Conservation (phyloP, 2,113 vertebrate species). For the Smithornis capensis region DNA sequence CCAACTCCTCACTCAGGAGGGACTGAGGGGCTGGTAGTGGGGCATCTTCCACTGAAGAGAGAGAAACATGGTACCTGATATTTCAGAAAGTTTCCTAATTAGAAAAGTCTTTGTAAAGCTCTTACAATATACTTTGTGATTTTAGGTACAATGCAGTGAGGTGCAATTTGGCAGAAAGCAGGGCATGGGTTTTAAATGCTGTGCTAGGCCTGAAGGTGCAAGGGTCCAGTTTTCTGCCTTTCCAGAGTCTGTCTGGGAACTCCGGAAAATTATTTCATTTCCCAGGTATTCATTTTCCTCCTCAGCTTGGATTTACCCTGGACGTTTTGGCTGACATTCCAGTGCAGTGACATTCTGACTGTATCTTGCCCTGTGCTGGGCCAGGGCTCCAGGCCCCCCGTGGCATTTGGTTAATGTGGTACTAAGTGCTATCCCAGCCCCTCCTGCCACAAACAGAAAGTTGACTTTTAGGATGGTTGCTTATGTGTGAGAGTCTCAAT, state of each 20-base stretch:
- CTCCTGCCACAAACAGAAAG: not conserved
- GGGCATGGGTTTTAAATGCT: not conserved
- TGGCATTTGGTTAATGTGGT: rapidly evolving
- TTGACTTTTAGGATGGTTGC: not conserved
- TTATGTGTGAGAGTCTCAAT: not conserved
- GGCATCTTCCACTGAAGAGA: not conserved
- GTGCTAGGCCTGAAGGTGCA: not conserved
- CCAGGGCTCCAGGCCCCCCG: rapidly evolving
- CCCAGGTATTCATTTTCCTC: not conserved
- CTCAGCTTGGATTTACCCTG: not conserved
- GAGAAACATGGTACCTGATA: not conserved
- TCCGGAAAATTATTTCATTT: not conserved
- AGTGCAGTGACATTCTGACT: not conserved
- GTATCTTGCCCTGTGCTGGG: not conserved
- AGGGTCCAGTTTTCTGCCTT: not conserved
- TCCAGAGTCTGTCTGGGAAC: not conserved
- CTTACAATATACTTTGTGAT: not conserved
- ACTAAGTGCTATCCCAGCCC: not conserved
- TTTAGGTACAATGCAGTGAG: not conserved
- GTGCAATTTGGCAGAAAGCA: not conserved
- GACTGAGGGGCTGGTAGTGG: not conserved
- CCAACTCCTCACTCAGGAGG: not conserved
- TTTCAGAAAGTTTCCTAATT: not conserved
- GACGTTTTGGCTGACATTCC: not conserved
- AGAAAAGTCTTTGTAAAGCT: not conserved